Percentiles rank a stretch among this genome's conserved stretches.
Conservation (phyloP, 1,140 invertebrate species). For the Coelopa frigida region DNA sequence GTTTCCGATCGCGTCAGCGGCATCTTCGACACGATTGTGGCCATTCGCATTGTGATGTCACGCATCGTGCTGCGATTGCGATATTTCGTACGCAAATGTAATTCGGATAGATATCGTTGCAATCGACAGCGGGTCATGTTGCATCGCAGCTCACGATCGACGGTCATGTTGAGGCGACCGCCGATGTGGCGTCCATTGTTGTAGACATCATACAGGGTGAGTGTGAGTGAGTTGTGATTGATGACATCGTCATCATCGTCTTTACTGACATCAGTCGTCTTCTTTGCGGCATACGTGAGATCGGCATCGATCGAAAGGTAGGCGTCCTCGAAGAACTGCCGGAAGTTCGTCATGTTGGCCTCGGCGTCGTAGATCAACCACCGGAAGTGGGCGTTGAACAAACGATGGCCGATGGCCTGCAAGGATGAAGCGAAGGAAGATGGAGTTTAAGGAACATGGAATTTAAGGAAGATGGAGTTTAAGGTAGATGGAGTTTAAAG, state of each 20-base stretch:
- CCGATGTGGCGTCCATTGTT: slow-evolving; percentile 16
- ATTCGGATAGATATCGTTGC: slow-evolving; percentile 2
- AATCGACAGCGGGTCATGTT: not conserved
- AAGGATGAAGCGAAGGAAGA: not conserved
- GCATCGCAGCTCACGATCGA: slow-evolving; percentile 11
- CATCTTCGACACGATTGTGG: slow-evolving; percentile 11
- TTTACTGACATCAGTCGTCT: not conserved
- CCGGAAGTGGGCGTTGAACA: slow-evolving; percentile 10
- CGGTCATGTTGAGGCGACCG: slow-evolving; percentile 15
- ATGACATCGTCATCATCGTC: not conserved
- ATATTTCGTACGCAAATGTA: slow-evolving; percentile 11
- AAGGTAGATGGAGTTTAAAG: too few relatives aligned
- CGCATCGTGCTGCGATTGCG: slow-evolving; percentile 8
- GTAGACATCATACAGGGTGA: slow-evolving; percentile 19
- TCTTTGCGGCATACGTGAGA: slow-evolving; percentile 15
- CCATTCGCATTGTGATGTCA: slow-evolving; percentile 13
- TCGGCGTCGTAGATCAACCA: slow-evolving; percentile 14
- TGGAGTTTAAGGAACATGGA: not conserved
- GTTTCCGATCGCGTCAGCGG: not conserved
- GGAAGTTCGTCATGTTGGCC: slow-evolving; percentile 3
- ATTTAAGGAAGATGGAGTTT: not conserved
- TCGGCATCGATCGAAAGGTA: slow-evolving; percentile 12
- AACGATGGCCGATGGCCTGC: slow-evolving; percentile 1
- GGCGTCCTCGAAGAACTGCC: slow-evolving; percentile 6
- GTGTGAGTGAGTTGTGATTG: slow-evolving; percentile 4